Conservation (phyloP, 2,888 invertebrate species). For the Plebejus anna region DNA sequence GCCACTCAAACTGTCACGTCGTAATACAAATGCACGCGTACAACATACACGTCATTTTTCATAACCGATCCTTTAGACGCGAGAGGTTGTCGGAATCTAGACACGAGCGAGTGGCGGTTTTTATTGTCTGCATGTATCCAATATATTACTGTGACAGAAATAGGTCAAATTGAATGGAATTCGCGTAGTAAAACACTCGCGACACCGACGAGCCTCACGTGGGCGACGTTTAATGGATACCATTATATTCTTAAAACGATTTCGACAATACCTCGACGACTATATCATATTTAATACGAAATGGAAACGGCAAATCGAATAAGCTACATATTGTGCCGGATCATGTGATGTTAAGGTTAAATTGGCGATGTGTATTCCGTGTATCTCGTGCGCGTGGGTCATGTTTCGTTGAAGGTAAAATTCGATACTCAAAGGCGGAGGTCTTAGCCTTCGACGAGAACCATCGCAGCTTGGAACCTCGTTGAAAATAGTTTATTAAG, state of each 20-base stretch:
- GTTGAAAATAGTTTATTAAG: not conserved
- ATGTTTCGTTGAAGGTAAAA: not conserved
- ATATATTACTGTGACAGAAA: constrained; percentile 35
- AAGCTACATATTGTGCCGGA: not conserved
- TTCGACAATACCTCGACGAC: constrained; percentile 25
- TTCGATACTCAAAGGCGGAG: not conserved
- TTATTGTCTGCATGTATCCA: constrained; percentile 23
- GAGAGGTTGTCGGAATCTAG: not conserved
- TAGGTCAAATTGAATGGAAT: constrained; percentile 48
- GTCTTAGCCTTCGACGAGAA: not conserved
- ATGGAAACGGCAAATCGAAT: not conserved
- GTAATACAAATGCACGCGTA: not conserved
- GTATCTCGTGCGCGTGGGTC: not conserved
- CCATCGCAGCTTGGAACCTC: not conserved
- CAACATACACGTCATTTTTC: not conserved
- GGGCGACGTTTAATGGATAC: constrained; percentile 42
- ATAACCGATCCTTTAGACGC: constrained; percentile 1
- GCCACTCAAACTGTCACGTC: constrained; percentile 8
- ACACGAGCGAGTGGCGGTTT: constrained; percentile 19
- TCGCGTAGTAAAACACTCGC: constrained; percentile 52
- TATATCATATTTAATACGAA: constrained; percentile 27
- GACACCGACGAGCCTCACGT: constrained; percentile 59
- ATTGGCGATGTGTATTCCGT: not conserved
- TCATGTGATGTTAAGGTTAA: not conserved
- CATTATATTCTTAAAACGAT: constrained; percentile 42